Percentiles rank a stretch among this genome's conserved stretches.
Evolutionary conservation across 2,113 vertebrate genomes (phyloP).

Genomic region (Ciconia boyciana): DNA sequence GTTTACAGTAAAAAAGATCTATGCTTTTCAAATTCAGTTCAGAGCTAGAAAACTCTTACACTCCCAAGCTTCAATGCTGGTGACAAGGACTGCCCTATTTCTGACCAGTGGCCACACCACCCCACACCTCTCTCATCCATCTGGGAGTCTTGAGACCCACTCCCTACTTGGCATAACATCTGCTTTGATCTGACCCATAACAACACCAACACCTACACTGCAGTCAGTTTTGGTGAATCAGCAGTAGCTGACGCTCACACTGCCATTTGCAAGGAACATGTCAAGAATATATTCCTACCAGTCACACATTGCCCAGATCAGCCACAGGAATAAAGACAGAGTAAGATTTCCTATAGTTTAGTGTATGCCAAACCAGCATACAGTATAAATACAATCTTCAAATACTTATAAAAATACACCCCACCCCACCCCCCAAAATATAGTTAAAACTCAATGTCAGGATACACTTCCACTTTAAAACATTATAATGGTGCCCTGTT

Average conservation of each 20-base stretch:
- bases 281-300: not conserved
- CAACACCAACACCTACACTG: not conserved
- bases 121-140: not conserved
- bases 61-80: not conserved
- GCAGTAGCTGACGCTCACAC: accelerated
- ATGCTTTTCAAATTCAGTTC: not conserved
- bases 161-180: not conserved
- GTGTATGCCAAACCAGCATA: not conserved
- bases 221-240: not conserved
- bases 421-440: not conserved
- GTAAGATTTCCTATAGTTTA: not conserved
- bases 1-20: not conserved
- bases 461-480: not conserved
- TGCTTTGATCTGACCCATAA: not conserved
- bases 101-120: not conserved
- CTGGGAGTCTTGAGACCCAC: not conserved
- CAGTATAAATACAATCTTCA: not conserved
- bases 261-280: not conserved
- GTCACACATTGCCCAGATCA: not conserved
- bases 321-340: not conserved
- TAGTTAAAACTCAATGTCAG: not conserved
- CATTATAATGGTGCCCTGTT: not conserved
- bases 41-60: not conserved
- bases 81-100: not conserved
- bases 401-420: accelerated